Conservation (phyloP, 2,113 vertebrate genomes). For the Orycteropus afer region DNA sequence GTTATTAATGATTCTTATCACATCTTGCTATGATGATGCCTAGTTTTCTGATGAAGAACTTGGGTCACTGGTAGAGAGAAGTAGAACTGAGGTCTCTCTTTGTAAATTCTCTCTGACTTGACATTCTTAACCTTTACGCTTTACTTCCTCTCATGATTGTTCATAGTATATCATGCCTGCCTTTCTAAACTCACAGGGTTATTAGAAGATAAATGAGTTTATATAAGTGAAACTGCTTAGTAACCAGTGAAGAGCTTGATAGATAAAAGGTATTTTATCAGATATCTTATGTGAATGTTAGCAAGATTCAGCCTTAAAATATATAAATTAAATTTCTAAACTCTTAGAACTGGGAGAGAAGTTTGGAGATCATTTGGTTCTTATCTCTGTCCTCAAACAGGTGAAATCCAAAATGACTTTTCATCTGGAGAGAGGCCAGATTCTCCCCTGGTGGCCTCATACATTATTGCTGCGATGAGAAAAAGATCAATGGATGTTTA, state of each 20-base stretch:
- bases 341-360: background rate
- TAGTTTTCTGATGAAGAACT: background rate
- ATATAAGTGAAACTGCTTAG: background rate
- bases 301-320: conserved; percentile 26
- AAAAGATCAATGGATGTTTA: conserved; percentile 12
- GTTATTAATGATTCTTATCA: background rate
- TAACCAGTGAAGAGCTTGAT: background rate
- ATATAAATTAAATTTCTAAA: conserved; percentile 14
- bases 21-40: background rate
- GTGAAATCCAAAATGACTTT: background rate
- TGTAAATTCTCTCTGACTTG: background rate
- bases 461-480: background rate
- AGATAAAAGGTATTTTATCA: conserved; percentile 40
- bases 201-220: conserved; percentile 48
- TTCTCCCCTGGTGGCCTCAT: background rate
- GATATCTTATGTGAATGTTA: background rate
- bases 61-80: background rate
- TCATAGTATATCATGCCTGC: background rate
- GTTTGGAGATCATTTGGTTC: background rate
- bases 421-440: background rate
- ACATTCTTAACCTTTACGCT: background rate
- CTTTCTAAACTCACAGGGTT: background rate
- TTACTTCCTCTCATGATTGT: background rate
- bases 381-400: conserved; percentile 15
- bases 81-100: background rate